These are phyloP conservation scores for Sebastes fasciatus DNA, from an alignment of 2,113 vertebrate species.

Conservation along the genomic window DNA sequence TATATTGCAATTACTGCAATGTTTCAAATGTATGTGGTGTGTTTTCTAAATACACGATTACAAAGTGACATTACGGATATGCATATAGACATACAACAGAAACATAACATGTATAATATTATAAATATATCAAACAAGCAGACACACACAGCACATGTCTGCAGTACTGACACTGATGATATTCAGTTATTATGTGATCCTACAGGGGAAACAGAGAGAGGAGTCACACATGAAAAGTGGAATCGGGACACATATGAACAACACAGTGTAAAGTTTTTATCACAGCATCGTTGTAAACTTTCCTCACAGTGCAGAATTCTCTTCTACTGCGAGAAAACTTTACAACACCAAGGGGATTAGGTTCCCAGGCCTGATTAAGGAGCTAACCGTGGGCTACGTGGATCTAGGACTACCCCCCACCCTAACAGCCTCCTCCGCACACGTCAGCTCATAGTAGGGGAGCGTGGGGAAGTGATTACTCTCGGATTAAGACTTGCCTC, in stretches of 20 bases:
- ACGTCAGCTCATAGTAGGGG: conserved; percentile 52
- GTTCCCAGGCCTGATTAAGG: conserved; percentile 57
- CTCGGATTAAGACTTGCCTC: conserved; percentile 79
- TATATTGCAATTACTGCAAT: not conserved
- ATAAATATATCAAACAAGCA: not conserved
- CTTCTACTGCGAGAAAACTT: conserved; percentile 14
- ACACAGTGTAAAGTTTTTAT: not conserved
- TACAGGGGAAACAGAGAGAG: not conserved
- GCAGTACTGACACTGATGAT: not conserved
- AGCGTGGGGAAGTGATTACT: conserved; percentile 78
- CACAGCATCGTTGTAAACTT: not conserved
- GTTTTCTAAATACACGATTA: not conserved
- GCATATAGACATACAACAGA: not conserved
- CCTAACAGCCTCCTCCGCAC: conserved; percentile 26
- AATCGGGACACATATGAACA: not conserved
- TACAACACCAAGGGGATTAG: conserved; percentile 33
- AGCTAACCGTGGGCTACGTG: conserved; percentile 64
- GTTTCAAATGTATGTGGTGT: not conserved
- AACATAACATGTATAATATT: not conserved
- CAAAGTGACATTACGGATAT: not conserved
- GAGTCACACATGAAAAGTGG: not conserved
- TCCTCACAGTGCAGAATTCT: conserved; percentile 8
- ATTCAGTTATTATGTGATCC: not conserved
- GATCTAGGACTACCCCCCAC: conserved; percentile 40
- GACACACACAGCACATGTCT: not conserved